These are phyloP conservation scores for Chauna torquata DNA, from an alignment of 2,113 vertebrate species.

Conservation along the genomic window DNA sequence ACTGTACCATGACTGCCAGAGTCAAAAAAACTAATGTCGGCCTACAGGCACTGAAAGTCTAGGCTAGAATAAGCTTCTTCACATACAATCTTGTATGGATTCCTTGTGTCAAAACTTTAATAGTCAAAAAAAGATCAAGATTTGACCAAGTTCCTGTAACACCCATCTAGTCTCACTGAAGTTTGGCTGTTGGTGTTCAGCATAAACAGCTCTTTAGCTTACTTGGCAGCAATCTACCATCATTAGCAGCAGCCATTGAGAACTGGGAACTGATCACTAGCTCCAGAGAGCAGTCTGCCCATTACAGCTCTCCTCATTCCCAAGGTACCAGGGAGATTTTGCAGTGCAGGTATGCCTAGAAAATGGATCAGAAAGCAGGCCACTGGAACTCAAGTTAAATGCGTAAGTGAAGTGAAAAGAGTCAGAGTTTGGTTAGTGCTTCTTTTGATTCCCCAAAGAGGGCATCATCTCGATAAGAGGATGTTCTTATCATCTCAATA, in stretches of 20 bases:
- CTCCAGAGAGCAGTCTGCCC: not conserved
- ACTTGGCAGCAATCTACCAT: no score
- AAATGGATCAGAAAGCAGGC: not conserved
- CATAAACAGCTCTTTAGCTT: no score
- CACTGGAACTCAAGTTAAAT: not conserved
- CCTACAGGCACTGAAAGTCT: not conserved
- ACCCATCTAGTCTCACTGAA: not conserved
- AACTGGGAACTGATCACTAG: not conserved
- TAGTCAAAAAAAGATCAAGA: not conserved
- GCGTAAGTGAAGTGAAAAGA: fast-evolving
- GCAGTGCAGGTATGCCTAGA: not conserved
- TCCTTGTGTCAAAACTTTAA: not conserved
- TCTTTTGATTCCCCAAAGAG: not conserved
- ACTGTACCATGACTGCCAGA: not conserved
- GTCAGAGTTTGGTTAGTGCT: not conserved
- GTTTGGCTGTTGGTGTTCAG: not conserved
- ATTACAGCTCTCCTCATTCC: not conserved
- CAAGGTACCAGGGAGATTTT: not conserved
- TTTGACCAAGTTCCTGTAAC: not conserved
- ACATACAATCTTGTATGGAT: fast-evolving
- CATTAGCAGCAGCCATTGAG: not conserved
- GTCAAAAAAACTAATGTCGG: not conserved
- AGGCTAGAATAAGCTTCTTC: not conserved
- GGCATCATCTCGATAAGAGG: not conserved
- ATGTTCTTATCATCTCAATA: not conserved